These are phyloP conservation scores for Amphibalanus amphitrite DNA, from an alignment of 1,140 invertebrate species.

Conservation along the genomic window DNA sequence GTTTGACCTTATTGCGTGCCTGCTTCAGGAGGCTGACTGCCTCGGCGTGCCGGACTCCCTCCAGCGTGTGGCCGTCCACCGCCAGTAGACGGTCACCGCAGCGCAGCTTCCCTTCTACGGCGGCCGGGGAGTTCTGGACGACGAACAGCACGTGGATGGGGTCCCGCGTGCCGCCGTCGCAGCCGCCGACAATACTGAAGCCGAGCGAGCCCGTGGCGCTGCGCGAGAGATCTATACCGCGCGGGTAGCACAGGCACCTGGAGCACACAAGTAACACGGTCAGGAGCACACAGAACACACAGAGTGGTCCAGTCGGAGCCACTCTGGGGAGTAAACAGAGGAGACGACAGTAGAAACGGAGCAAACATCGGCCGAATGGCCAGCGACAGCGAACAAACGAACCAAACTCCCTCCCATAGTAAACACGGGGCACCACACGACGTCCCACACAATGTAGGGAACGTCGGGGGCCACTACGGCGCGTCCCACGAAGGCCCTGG, in stretches of 20 bases:
- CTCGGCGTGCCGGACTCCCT: constrained; percentile 28
- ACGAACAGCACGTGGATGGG: constrained; percentile 35
- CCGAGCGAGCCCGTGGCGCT: constrained; percentile 22
- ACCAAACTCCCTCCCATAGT: no score
- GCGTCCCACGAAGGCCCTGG: no score
- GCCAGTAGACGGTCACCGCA: constrained; percentile 34
- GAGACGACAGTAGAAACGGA: no score
- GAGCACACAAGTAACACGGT: not conserved
- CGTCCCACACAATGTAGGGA: no score
- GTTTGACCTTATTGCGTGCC: constrained; percentile 29
- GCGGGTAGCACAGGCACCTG: not conserved
- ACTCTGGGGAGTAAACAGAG: no score
- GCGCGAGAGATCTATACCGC: not conserved
- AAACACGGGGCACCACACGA: no score
- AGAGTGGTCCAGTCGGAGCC: no score
- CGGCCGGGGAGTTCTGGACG: constrained; percentile 32
- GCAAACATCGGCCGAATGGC: no score
- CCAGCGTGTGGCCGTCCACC: constrained; percentile 31
- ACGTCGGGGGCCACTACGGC: no score
- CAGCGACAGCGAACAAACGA: no score
- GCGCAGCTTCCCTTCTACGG: constrained; percentile 25
- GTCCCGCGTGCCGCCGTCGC: constrained; percentile 28
- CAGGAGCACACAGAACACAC: no score
- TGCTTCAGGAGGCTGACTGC: constrained; percentile 32
- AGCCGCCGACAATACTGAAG: constrained; percentile 35